Conservation (phyloP, 1,140 invertebrate species). For the Colletes gigas region DNA sequence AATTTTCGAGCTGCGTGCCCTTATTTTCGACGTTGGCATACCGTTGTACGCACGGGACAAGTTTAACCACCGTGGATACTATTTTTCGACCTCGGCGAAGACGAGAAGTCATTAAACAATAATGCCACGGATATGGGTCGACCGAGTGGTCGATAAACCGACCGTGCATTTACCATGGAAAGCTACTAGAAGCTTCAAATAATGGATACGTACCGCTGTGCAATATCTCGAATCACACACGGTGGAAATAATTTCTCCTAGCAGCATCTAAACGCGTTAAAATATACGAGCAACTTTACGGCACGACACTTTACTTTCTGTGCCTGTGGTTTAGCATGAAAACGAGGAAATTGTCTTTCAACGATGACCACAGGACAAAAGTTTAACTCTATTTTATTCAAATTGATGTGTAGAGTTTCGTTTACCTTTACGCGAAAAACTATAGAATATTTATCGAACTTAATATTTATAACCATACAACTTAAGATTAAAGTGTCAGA, state of each 20-base stretch:
- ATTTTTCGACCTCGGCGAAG: conserved; percentile 45
- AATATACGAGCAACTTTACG: not conserved
- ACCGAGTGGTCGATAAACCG: conserved; percentile 48
- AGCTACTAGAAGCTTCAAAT: conserved; percentile 12
- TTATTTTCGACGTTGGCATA: not conserved
- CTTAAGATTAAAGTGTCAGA: too few species aligned
- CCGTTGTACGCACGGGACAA: not conserved
- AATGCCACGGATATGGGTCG: conserved; percentile 53
- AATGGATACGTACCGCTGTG: conserved; percentile 25
- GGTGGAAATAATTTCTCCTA: not conserved
- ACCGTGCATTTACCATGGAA: conserved; percentile 8
- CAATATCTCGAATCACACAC: conserved; percentile 20
- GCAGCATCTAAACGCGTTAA: not conserved
- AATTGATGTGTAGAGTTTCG: too few species aligned
- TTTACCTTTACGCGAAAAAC: too few species aligned
- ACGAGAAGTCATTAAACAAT: conserved; percentile 48
- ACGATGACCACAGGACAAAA: not conserved
- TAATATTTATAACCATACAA: too few species aligned
- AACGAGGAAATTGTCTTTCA: not conserved
- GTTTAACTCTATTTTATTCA: too few species aligned
- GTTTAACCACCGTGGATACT: conserved; percentile 6
- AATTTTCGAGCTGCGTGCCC: not conserved
- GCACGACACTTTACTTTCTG: not conserved
- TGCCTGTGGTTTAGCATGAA: not conserved
- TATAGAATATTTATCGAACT: too few species aligned